phyloP scores from a whole-genome alignment of 2,797 vertebrate species.

The Sylvia borin region DNA sequence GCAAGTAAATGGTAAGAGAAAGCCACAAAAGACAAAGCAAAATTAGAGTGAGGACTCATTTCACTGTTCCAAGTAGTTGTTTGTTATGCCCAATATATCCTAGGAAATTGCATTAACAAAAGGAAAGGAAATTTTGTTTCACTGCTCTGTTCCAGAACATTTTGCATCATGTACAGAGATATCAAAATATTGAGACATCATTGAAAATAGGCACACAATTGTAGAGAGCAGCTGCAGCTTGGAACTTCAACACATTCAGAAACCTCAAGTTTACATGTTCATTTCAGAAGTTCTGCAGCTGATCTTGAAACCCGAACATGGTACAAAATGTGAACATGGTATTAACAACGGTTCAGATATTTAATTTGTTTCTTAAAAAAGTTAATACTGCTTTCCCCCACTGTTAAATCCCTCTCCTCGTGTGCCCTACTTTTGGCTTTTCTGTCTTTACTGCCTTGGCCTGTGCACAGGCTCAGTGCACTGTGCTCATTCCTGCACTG shows the following conservation, averaged over 20 bases:
- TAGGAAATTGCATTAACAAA: slow-evolving; percentile 23
- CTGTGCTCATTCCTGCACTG: background rate
- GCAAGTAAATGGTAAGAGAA: background rate
- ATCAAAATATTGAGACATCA: slow-evolving; percentile 61
- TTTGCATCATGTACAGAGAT: slow-evolving; percentile 9
- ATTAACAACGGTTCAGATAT: background rate
- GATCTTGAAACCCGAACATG: fast-evolving
- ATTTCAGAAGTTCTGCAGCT: background rate
- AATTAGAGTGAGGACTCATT: background rate
- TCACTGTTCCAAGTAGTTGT: background rate
- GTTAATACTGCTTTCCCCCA: fast-evolving
- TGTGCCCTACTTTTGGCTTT: fast-evolving
- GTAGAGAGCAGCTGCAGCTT: background rate
- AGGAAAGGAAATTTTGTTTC: background rate
- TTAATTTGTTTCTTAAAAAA: background rate
- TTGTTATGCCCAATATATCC: background rate
- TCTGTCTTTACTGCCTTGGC: fast-evolving
- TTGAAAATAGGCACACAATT: slow-evolving; percentile 22
- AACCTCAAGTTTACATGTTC: background rate
- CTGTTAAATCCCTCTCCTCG: background rate
- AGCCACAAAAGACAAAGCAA: background rate
- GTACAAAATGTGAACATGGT: background rate
- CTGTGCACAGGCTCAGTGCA: background rate
- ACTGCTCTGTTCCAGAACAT: slow-evolving; percentile 9
- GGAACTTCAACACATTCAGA: background rate